Conservation (phyloP, 2,888 invertebrate genomes). For the Linnaemya vulpina region DNA sequence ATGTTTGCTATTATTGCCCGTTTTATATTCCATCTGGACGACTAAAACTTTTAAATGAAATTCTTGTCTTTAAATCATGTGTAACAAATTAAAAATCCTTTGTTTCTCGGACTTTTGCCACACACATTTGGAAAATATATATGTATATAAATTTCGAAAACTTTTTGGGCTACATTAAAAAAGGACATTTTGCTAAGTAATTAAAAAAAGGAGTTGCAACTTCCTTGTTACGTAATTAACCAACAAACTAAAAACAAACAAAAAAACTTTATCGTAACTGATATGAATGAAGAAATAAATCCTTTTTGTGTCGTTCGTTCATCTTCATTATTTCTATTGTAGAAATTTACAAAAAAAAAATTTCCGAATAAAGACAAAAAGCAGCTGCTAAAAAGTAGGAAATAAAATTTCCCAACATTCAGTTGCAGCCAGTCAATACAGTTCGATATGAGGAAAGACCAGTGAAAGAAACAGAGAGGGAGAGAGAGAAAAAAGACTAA, state of each 20-base stretch:
- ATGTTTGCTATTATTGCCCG: conserved; percentile 16
- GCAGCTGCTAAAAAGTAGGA: not conserved
- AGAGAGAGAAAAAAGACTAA: not conserved
- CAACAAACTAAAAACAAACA: not conserved
- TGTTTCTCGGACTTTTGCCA: not conserved
- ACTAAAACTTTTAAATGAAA: conserved; percentile 42
- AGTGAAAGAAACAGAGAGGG: no score
- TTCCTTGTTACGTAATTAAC: conserved; percentile 4
- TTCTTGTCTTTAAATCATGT: conserved; percentile 49
- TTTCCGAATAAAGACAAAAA: not conserved
- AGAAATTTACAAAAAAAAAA: not conserved
- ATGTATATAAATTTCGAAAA: not conserved
- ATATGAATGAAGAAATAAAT: not conserved
- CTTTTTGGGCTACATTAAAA: not conserved
- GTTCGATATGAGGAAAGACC: not conserved
- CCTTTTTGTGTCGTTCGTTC: not conserved
- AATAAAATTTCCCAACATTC: not conserved
- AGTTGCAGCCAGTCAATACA: conserved; percentile 10
- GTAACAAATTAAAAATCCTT: conserved; percentile 46
- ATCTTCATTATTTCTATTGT: conserved; percentile 21
- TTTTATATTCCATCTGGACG: conserved; percentile 26
- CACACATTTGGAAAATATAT: not conserved
- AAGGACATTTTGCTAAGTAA: not conserved
- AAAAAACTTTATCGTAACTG: not conserved
- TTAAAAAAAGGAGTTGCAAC: not conserved